These are phyloP conservation scores for Mareca penelope DNA, from an alignment of 2,797 vertebrate species.

Conservation along the genomic window DNA sequence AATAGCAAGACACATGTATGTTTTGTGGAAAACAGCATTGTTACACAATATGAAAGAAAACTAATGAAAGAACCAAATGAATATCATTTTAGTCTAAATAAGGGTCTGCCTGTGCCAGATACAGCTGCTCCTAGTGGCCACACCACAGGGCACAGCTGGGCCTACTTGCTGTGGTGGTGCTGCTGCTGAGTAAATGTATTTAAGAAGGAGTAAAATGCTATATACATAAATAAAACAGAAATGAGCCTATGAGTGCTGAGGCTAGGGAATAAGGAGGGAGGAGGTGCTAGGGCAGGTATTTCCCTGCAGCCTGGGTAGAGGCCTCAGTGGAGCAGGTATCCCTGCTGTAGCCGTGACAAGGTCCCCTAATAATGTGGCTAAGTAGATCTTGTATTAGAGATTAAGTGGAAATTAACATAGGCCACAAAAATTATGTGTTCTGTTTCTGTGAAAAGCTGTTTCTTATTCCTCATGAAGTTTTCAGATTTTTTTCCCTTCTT, in stretches of 20 bases:
- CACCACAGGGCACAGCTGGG: background rate
- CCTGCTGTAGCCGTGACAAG: accelerated
- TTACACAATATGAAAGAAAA: conserved; percentile 15
- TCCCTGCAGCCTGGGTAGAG: background rate
- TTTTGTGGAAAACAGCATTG: background rate
- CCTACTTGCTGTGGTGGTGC: background rate
- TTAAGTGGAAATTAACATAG: background rate
- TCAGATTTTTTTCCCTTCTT: background rate
- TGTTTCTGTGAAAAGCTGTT: background rate
- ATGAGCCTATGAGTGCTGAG: accelerated
- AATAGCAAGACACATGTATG: background rate
- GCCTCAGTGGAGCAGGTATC: accelerated
- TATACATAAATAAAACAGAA: accelerated
- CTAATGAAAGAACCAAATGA: conserved; percentile 23
- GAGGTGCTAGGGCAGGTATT: accelerated
- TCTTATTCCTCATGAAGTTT: background rate
- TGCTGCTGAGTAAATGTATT: accelerated
- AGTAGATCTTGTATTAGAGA: background rate
- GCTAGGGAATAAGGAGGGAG: background rate
- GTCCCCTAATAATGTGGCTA: background rate
- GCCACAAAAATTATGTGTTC: background rate
- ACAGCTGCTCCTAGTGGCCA: accelerated
- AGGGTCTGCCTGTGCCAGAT: background rate
- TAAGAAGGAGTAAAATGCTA: background rate
- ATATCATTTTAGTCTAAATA: background rate